These are phyloP conservation scores for Diloba caeruleocephala DNA, from an alignment of 2,888 invertebrate species.

Conservation along the genomic window DNA sequence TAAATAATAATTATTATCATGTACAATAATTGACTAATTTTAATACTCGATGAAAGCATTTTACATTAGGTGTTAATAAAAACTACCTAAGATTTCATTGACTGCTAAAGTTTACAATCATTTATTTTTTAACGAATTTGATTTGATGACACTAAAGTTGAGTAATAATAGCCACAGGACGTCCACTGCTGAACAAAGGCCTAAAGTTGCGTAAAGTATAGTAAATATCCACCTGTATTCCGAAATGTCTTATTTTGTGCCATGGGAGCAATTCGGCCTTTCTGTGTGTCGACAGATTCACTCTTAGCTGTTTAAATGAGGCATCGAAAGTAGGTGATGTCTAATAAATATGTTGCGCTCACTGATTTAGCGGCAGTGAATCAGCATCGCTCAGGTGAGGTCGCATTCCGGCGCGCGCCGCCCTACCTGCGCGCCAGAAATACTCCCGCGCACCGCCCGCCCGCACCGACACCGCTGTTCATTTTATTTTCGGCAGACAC, in stretches of 20 bases:
- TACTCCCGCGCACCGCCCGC: conserved; percentile 78
- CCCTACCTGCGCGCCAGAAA: conserved; percentile 87
- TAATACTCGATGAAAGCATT: too few relatives aligned
- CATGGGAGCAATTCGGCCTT: conserved; percentile 10
- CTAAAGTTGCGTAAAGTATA: too few relatives aligned
- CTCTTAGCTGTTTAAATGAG: conserved; percentile 57
- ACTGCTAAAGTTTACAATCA: too few relatives aligned
- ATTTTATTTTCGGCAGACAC: conserved; percentile 72
- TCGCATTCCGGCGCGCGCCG: conserved; percentile 84
- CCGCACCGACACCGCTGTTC: conserved; percentile 66
- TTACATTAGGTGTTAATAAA: too few relatives aligned
- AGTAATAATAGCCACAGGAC: too few relatives aligned
- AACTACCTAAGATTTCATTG: too few relatives aligned
- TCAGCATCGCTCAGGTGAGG: conserved; percentile 87
- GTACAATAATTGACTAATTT: too few relatives aligned
- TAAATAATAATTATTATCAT: too few relatives aligned
- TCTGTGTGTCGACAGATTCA: conserved; percentile 46
- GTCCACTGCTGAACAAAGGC: too few relatives aligned
- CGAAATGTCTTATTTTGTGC: conserved; percentile 12
- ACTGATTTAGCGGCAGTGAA: conserved; percentile 86
- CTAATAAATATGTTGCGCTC: conserved; percentile 78
- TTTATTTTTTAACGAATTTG: too few relatives aligned
- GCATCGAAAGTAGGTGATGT: conserved; percentile 69
- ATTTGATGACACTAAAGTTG: too few relatives aligned
- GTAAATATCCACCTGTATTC: too few relatives aligned